These are phyloP conservation scores for Drosophila punjabiensis DNA, from an alignment of 1,140 invertebrate species.

Conservation along the genomic window DNA sequence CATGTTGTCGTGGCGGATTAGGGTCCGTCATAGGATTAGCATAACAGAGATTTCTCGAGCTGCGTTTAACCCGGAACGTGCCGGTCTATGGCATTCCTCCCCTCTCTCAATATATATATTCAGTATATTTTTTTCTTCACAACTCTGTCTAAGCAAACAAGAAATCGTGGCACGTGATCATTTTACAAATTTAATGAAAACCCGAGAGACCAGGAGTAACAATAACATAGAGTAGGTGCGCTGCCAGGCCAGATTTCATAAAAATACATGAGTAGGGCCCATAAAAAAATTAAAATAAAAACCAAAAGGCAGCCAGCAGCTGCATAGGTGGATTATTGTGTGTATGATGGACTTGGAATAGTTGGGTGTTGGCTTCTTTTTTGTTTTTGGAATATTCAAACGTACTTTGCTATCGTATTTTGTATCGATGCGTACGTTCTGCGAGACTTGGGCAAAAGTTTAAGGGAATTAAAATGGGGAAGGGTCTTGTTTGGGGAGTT, in stretches of 20 bases:
- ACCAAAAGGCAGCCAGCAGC: constrained; percentile 35
- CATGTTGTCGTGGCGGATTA: constrained; percentile 32
- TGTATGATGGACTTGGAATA: not conserved
- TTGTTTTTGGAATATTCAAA: constrained; percentile 55
- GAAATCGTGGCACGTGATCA: constrained; percentile 64
- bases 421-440: constrained; percentile 49
- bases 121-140: constrained; percentile 28
- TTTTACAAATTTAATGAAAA: constrained; percentile 63
- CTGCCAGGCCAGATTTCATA: constrained; percentile 64
- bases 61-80: constrained; percentile 63
- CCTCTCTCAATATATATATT: constrained; percentile 4
- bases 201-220: constrained; percentile 29
- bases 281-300: constrained; percentile 78
- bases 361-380: constrained; percentile 28
- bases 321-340: constrained; percentile 11
- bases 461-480: constrained; percentile 4
- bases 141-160: constrained; percentile 53
- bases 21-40: constrained; percentile 56
- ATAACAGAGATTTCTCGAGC: constrained; percentile 73
- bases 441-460: constrained; percentile 13
- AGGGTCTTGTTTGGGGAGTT: not conserved
- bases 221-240: constrained; percentile 14
- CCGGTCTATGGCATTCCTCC: constrained; percentile 53
- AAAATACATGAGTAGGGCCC: constrained; percentile 60
- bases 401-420: constrained; percentile 56